phyloP scores from a whole-genome alignment of 92 coral and sea anemone genomes.

The Pocillopora grandis region DNA sequence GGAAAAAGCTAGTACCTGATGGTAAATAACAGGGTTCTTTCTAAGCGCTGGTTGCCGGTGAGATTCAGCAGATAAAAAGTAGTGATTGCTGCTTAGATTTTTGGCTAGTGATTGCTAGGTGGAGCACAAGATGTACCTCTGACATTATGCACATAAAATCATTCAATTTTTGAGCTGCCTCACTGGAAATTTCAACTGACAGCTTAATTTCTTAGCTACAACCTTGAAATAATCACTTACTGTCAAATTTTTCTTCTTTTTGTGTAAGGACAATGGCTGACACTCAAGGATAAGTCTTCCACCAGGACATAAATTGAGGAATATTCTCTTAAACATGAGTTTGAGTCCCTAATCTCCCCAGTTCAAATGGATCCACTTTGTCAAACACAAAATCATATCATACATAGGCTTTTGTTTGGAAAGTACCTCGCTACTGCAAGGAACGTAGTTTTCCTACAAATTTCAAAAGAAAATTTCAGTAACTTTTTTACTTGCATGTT shows the following conservation, averaged over 20 bases:
- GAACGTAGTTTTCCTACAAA: constrained; percentile 93
- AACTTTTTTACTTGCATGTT: too few relatives aligned
- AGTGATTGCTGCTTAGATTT: too few relatives aligned
- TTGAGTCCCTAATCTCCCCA: constrained; percentile 96
- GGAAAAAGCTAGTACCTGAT: too few relatives aligned
- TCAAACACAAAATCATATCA: constrained; percentile 86
- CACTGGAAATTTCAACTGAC: too few relatives aligned
- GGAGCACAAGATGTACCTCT: too few relatives aligned
- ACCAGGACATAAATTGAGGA: constrained; percentile 86
- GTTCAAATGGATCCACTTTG: constrained; percentile 97
- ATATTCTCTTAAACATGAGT: constrained; percentile 89
- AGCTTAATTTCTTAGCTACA: too few relatives aligned
- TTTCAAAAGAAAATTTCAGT: background rate
- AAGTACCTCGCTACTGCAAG: constrained; percentile 59
- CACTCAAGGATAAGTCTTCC: constrained; percentile 90
- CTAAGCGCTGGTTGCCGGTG: too few relatives aligned
- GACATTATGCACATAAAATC: too few relatives aligned
- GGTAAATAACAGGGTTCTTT: too few relatives aligned
- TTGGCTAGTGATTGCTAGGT: too few relatives aligned
- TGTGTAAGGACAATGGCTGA: constrained; percentile 88
- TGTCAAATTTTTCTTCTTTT: constrained; percentile 83
- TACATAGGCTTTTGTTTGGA: constrained; percentile 84
- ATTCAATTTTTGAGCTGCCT: too few relatives aligned
- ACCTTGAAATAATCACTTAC: constrained; percentile 54
- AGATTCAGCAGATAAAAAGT: too few relatives aligned